Evolutionary conservation across 2,113 vertebrate genomes (phyloP).

Genomic region (Dicerorhinus sumatrensis): DNA sequence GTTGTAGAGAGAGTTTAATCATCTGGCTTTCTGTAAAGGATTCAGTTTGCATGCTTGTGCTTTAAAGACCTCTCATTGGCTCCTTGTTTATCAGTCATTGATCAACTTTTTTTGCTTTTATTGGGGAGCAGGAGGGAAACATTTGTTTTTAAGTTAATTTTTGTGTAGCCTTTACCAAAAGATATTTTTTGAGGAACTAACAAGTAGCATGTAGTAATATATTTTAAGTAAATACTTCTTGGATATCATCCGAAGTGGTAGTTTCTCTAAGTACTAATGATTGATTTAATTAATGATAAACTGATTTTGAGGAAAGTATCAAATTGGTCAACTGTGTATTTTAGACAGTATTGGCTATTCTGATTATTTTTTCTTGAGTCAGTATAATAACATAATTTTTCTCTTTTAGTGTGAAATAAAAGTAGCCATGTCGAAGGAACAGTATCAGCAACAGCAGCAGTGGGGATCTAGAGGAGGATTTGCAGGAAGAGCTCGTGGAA

Average conservation of each 20-base stretch:
- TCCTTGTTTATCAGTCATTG: background rate
- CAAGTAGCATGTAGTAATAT: background rate
- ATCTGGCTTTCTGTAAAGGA: background rate
- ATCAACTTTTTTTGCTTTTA: background rate
- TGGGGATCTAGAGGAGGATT: constrained; percentile 97
- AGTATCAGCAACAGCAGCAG: constrained; percentile 98
- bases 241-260: background rate
- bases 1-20: background rate
- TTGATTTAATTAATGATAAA: background rate
- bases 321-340: background rate
- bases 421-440: constrained; percentile 99
- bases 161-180: background rate
- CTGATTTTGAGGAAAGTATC: background rate
- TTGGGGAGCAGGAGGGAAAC: background rate
- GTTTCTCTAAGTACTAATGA: background rate
- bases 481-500: constrained; percentile 92
- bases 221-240: background rate
- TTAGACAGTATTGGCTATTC: background rate
- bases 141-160: constrained; percentile 32
- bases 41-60: background rate
- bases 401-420: constrained; percentile 97
- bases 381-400: background rate
- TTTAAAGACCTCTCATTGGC: background rate
- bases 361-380: constrained; percentile 32
- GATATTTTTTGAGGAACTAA: background rate